A percentile compares a stretch with the other conserved stretches of the same genome.
Evolutionary conservation across 2,113 vertebrate species (phyloP).

Genomic region (Myxocyprinus asiaticus): DNA sequence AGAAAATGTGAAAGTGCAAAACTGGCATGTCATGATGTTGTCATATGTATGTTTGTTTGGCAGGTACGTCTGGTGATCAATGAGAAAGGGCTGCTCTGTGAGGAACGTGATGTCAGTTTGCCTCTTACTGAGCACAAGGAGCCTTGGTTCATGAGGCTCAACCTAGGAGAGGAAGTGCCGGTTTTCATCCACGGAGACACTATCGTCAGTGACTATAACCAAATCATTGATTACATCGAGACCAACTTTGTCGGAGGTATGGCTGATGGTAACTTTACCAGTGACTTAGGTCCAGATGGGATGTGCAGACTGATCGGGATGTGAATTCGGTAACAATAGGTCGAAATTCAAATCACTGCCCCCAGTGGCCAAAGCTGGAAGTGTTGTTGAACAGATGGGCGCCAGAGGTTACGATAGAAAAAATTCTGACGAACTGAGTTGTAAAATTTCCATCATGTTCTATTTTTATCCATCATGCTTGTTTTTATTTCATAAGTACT

Average conservation of each 20-base stretch:
- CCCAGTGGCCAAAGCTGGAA: too few species aligned
- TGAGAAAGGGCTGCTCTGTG: slow-evolving; percentile 93
- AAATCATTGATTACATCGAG: slow-evolving; percentile 98
- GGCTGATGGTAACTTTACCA: neutral
- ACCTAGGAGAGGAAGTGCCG: slow-evolving; percentile 95
- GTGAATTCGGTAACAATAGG: too few species aligned
- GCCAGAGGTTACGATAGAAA: too few species aligned
- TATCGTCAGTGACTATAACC: slow-evolving; percentile 98
- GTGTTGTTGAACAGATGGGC: too few species aligned
- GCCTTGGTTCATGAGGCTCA: slow-evolving; percentile 99
- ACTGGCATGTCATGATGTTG: neutral
- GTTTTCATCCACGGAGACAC: slow-evolving; percentile 96
- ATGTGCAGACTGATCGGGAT: too few species aligned
- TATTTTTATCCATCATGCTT: too few species aligned
- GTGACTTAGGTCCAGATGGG: too few species aligned
- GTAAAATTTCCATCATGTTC: too few species aligned
- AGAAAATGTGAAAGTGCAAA: neutral
- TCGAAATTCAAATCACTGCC: too few species aligned
- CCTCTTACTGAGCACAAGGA: slow-evolving; percentile 96
- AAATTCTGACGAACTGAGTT: too few species aligned
- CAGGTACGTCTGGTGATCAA: slow-evolving; percentile 94
- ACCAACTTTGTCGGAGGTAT: slow-evolving; percentile 81
- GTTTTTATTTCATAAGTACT: too few species aligned
- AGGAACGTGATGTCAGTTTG: slow-evolving; percentile 94
- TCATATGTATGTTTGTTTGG: slow-evolving; percentile 27